Conservation (phyloP, 2,797 vertebrate genomes). For the Gymnothorax reevesii region DNA sequence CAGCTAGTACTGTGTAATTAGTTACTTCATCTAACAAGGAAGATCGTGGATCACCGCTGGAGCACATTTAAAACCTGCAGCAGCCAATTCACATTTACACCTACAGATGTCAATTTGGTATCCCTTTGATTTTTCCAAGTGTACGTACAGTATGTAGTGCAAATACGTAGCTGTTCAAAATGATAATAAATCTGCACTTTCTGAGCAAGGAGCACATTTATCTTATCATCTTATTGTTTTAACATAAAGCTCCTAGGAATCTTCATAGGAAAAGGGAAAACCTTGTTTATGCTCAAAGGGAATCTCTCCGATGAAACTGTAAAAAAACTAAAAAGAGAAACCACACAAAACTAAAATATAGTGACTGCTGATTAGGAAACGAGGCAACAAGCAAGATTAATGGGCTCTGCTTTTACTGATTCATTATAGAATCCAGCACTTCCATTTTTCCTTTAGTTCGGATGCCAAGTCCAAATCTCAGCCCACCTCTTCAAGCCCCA, state of each 20-base stretch:
- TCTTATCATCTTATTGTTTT: neutral
- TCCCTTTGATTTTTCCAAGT: neutral
- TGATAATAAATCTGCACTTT: neutral
- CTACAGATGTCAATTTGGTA: neutral
- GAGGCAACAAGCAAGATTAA: conserved; percentile 29
- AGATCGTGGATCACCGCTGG: neutral
- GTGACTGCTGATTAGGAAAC: neutral
- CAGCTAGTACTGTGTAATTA: neutral
- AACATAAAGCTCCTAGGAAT: neutral
- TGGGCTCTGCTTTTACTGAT: conserved; percentile 19
- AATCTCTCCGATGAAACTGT: conserved; percentile 16
- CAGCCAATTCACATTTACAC: neutral
- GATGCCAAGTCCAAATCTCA: conserved; percentile 33
- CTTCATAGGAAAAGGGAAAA: conserved; percentile 16
- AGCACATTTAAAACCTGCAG: neutral
- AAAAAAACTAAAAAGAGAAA: neutral
- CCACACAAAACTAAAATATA: neutral
- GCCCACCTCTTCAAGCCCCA: conserved; percentile 22
- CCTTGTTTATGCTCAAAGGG: neutral
- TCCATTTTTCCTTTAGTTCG: conserved; percentile 24
- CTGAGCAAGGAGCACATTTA: neutral
- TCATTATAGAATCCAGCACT: conserved; percentile 26
- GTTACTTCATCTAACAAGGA: neutral
- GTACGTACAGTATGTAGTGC: neutral
- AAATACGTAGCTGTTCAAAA: neutral